Evolutionary conservation across 2,113 vertebrate species (phyloP).

Genomic region (Pseudopodoces humilis): DNA sequence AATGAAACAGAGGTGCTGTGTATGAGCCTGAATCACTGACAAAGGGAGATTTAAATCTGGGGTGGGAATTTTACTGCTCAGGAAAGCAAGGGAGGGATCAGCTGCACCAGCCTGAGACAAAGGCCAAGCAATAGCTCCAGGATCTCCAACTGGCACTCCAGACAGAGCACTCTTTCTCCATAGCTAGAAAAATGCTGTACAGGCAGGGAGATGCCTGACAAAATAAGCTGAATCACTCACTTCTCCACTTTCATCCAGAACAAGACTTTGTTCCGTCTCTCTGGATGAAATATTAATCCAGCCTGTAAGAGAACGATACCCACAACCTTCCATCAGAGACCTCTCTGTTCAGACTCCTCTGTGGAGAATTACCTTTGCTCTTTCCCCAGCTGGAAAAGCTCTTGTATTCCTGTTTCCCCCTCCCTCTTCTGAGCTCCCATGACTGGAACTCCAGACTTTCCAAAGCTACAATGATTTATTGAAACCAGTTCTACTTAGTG

Average conservation of each 20-base stretch:
- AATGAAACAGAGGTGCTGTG: background rate
- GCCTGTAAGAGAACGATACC: background rate
- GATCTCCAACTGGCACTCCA: background rate
- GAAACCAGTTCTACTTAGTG: conserved; percentile 41
- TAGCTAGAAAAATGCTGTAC: background rate
- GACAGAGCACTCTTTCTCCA: background rate
- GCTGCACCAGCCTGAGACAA: background rate
- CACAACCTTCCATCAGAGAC: background rate
- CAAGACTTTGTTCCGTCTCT: background rate
- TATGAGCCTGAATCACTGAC: background rate
- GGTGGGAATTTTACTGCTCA: background rate
- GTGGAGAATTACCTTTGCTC: background rate
- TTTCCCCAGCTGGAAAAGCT: background rate
- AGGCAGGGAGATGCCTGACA: background rate
- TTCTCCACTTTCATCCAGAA: background rate
- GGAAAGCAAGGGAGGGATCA: background rate
- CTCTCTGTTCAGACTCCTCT: background rate
- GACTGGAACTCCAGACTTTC: background rate
- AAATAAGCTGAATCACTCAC: background rate
- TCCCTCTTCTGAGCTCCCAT: background rate
- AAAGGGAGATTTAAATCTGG: background rate
- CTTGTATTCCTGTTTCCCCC: background rate
- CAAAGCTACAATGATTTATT: conserved; percentile 44
- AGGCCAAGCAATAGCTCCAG: background rate
- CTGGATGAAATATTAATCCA: background rate